These are phyloP conservation scores for Rhodeus uyekii DNA, from an alignment of 2,797 vertebrate species.

Conservation along the genomic window DNA sequence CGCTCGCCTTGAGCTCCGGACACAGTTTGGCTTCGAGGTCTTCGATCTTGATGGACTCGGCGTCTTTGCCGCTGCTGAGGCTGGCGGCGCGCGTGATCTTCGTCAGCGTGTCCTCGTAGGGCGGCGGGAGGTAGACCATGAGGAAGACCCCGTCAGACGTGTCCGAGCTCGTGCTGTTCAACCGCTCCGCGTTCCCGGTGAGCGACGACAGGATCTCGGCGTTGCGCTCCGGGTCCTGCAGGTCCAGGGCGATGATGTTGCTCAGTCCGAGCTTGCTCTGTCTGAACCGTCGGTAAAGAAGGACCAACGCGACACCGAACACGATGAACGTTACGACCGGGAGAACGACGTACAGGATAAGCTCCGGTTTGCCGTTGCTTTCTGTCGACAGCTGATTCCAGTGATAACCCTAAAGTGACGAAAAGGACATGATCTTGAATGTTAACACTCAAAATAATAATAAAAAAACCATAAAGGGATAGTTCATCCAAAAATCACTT, in stretches of 20 bases:
- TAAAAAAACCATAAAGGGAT: background rate
- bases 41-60: slow-evolving; percentile 69
- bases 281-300: slow-evolving; percentile 62
- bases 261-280: slow-evolving; percentile 66
- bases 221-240: slow-evolving; percentile 65
- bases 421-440: background rate
- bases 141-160: slow-evolving; percentile 75
- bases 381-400: slow-evolving; percentile 61
- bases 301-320: slow-evolving; percentile 56
- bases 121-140: slow-evolving; percentile 80
- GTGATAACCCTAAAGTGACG: slow-evolving; percentile 57
- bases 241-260: slow-evolving; percentile 68
- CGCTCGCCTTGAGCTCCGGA: slow-evolving; percentile 63
- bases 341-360: slow-evolving; percentile 66
- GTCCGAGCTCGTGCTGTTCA: slow-evolving; percentile 72
- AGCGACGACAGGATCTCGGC: slow-evolving; percentile 71
- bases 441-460: background rate
- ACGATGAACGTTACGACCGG: slow-evolving; percentile 58
- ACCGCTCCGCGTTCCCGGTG: slow-evolving; percentile 65
- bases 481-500: no score
- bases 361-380: slow-evolving; percentile 53
- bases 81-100: slow-evolving; percentile 75
- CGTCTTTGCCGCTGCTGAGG: slow-evolving; percentile 70
- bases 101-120: slow-evolving; percentile 86
- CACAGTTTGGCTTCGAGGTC: slow-evolving; percentile 72